Conservation (phyloP, 2,797 vertebrate species). For the Smutsia temminckii region DNA sequence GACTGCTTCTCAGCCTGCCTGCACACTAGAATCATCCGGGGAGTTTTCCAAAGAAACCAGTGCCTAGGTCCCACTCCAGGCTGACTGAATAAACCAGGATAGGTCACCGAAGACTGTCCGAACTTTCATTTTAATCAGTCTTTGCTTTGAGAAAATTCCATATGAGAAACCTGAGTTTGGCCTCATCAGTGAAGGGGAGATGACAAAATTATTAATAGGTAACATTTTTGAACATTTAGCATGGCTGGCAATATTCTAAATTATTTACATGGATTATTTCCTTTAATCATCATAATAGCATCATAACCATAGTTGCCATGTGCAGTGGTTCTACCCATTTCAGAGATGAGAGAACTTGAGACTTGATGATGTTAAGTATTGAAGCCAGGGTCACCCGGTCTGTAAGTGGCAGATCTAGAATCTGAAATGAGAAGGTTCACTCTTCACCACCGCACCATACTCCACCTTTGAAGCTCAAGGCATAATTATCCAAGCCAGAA, state of each 20-base stretch:
- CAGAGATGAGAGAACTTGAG: neutral
- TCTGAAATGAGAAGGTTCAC: neutral
- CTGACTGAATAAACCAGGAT: neutral
- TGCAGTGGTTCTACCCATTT: neutral
- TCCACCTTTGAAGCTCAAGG: neutral
- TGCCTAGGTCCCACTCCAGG: neutral
- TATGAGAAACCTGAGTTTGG: neutral
- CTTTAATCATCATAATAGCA: neutral
- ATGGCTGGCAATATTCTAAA: neutral
- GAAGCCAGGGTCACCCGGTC: neutral
- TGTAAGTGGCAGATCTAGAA: neutral
- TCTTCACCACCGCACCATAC: neutral
- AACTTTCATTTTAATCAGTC: constrained; percentile 16
- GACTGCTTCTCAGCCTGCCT: rapidly evolving
- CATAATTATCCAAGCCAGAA: neutral
- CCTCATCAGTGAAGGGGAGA: neutral
- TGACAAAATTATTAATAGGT: neutral
- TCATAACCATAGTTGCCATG: neutral
- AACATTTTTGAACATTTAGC: neutral
- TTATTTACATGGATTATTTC: neutral
- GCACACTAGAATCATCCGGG: neutral
- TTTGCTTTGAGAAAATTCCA: constrained; percentile 31
- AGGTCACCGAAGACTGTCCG: neutral
- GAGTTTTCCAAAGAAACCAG: neutral
- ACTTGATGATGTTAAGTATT: neutral